phyloP scores from a whole-genome alignment of 2,113 vertebrate species.

The Psittacus erithacus region DNA sequence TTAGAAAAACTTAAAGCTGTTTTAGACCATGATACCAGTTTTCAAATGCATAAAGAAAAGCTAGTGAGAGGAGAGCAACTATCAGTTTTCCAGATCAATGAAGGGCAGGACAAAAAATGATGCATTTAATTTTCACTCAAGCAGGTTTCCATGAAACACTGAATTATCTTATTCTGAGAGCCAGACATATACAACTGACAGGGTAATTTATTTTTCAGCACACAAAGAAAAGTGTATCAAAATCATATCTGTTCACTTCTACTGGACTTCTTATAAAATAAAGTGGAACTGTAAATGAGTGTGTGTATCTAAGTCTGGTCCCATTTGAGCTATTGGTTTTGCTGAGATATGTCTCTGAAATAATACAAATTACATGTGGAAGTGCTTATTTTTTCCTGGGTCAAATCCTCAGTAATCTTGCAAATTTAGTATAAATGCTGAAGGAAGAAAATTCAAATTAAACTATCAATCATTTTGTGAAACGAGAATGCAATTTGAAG shows the following conservation, averaged over 20 bases:
- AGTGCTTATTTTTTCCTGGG: not conserved
- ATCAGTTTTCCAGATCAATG: not conserved
- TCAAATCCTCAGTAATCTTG: not conserved
- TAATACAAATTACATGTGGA: not conserved
- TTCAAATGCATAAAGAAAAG: not conserved
- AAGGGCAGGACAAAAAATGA: constrained; percentile 17
- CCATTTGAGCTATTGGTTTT: not conserved
- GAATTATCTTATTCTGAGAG: not conserved
- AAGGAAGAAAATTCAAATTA: not conserved
- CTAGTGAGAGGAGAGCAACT: not conserved
- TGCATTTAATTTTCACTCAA: not conserved
- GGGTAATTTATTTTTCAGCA: constrained; percentile 21
- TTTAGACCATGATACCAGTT: not conserved
- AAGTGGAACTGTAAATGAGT: not conserved
- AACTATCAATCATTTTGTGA: not conserved
- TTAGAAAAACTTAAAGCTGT: not conserved
- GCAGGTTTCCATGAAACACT: not conserved
- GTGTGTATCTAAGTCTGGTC: not conserved
- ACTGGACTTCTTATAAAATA: not conserved
- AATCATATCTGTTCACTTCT: not conserved
- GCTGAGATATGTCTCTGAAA: not conserved
- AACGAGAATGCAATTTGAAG: not conserved
- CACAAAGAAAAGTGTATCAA: not conserved
- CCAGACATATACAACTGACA: not conserved
- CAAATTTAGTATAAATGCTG: not conserved